Percentiles rank a stretch among this genome's conserved stretches.
phyloP scores from a whole-genome alignment of 2,888 invertebrate genomes.

The Drosophila robusta region DNA sequence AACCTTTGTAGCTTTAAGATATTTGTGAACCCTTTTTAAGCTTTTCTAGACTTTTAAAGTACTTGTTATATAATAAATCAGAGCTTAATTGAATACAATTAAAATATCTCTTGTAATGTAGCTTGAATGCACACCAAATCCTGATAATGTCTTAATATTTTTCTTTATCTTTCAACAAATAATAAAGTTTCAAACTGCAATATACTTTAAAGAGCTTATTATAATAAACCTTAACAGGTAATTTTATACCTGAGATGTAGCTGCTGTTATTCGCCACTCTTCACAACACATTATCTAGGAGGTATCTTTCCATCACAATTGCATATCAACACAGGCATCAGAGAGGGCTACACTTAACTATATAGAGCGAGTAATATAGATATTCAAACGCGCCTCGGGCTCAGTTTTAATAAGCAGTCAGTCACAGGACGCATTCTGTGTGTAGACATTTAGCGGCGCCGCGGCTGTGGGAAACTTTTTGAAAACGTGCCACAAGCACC shows the following conservation, averaged over 20 bases:
- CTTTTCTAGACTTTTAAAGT: no score
- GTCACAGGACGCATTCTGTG: slow-evolving; percentile 19
- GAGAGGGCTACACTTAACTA: background rate
- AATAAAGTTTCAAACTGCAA: background rate
- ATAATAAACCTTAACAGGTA: background rate
- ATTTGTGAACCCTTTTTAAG: no score
- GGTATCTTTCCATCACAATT: slow-evolving; percentile 17
- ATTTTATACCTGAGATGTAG: slow-evolving; percentile 1
- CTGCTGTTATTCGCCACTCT: background rate
- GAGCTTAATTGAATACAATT: no score
- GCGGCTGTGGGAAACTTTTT: slow-evolving; percentile 35
- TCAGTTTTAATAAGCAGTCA: slow-evolving; percentile 69
- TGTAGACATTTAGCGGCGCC: slow-evolving; percentile 2
- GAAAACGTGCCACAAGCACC: slow-evolving; percentile 68
- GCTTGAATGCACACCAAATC: background rate
- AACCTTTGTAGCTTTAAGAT: no score
- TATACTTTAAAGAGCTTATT: background rate
- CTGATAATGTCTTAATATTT: background rate
- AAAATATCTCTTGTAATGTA: background rate
- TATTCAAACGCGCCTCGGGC: slow-evolving; percentile 50
- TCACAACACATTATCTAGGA: background rate
- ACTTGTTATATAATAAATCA: no score
- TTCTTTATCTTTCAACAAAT: no score
- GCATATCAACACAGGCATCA: slow-evolving; percentile 24
- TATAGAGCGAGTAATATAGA: slow-evolving; percentile 25